These are phyloP conservation scores for Anoplius nigerrimus DNA, from an alignment of 2,888 invertebrate species.

Conservation along the genomic window DNA sequence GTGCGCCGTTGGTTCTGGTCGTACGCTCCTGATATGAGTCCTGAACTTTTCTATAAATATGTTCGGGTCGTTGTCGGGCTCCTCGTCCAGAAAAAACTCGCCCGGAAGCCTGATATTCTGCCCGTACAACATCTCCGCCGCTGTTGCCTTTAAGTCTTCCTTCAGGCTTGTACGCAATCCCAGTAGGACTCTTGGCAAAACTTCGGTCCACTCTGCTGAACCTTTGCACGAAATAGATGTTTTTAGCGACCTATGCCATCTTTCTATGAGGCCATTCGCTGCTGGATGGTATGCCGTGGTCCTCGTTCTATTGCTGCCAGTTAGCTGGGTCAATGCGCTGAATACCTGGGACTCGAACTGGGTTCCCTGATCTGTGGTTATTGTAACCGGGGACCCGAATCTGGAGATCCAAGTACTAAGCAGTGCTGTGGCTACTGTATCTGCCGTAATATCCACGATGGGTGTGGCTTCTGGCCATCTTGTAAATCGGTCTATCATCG, in stretches of 20 bases:
- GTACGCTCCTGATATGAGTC: slow-evolving; percentile 20
- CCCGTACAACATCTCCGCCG: no score
- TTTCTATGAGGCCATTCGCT: slow-evolving; percentile 52
- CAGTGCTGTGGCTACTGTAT: slow-evolving; percentile 54
- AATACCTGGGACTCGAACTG: slow-evolving; percentile 57
- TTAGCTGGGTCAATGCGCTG: slow-evolving; percentile 29
- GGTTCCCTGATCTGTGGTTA: slow-evolving; percentile 62
- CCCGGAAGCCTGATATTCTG: slow-evolving; percentile 30
- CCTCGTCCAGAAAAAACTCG: slow-evolving; percentile 32
- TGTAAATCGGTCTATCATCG: no score
- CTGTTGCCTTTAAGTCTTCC: slow-evolving; percentile 18
- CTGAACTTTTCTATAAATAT: slow-evolving; percentile 34
- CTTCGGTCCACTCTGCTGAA: slow-evolving; percentile 18
- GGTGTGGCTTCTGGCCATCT: no score
- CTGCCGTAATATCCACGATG: slow-evolving; percentile 32
- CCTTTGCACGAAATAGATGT: slow-evolving; percentile 36
- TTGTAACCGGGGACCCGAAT: slow-evolving; percentile 56
- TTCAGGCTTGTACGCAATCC: slow-evolving; percentile 25
- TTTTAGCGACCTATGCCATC: slow-evolving; percentile 38
- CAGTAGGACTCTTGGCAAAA: slow-evolving; percentile 32
- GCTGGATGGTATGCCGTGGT: no score
- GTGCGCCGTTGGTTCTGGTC: background rate
- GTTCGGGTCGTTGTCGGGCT: slow-evolving; percentile 1
- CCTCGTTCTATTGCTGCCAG: slow-evolving; percentile 35
- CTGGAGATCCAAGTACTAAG: slow-evolving; percentile 56